Evolutionary conservation across 2,888 invertebrate species (phyloP).

Genomic region (Hoplodrina ambigua): DNA sequence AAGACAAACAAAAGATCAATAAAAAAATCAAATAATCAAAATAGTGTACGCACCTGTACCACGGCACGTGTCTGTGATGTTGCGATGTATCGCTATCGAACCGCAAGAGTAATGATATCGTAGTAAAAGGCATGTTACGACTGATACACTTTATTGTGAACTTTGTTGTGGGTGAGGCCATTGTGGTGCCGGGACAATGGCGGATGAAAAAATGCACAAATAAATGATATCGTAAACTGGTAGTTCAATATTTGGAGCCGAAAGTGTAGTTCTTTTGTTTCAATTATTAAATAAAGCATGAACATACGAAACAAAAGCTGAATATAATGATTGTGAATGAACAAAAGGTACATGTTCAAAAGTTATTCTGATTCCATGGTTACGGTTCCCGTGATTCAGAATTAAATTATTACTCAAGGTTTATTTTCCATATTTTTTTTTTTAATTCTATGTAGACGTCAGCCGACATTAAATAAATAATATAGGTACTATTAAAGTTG

Average conservation of each 20-base stretch:
- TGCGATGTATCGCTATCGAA: conserved; percentile 11
- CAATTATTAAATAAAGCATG: background rate
- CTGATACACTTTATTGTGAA: conserved; percentile 44
- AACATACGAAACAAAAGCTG: background rate
- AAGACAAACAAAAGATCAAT: conserved; percentile 29
- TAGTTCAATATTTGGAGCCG: conserved; percentile 12
- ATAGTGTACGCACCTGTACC: conserved; percentile 40
- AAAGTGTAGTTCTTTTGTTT: conserved; percentile 29
- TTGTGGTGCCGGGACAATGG: conserved; percentile 19
- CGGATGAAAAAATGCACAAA: conserved; percentile 14
- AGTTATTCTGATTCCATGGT: background rate
- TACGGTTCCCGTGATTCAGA: background rate
- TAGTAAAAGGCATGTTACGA: conserved; percentile 44
- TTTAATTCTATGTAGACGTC: too few relatives aligned
- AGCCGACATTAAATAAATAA: too few relatives aligned
- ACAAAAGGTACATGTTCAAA: conserved; percentile 16
- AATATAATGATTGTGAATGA: conserved; percentile 7
- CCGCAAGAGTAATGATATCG: conserved; percentile 14
- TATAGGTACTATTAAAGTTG: too few relatives aligned
- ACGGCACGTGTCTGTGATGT: background rate
- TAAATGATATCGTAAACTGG: conserved; percentile 9
- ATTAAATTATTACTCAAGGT: background rate
- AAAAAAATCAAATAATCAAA: conserved; percentile 48
- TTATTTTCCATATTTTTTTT: background rate
- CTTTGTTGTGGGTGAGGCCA: conserved; percentile 27